Evolutionary conservation across 1,140 invertebrate species (phyloP), one percentile per base, ranked within the genome.

Genomic region (Macrotrachela quadricornifera): DNA sequence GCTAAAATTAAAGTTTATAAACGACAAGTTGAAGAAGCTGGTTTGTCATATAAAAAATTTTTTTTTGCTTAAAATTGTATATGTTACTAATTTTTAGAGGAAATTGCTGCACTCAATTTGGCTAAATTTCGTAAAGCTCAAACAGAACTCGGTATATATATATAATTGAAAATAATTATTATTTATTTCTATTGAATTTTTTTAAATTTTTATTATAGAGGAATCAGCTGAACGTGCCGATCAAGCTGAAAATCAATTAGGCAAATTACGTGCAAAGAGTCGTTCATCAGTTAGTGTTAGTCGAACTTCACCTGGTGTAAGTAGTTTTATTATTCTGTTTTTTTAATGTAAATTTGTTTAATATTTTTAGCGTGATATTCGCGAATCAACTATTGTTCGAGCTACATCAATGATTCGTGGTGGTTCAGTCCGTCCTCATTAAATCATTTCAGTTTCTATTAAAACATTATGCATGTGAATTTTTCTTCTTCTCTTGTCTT

Each of bases 1-100:
- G 82, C 87, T 73, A 97, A 96, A 79, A 92, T 96, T 77, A 94
- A 94, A 78, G 87, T 84, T 58, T 95, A 94, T 80, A 95, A 94
- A 81, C 83, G 87, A 74, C 90, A 95, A 77, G 91, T 95, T 64
- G 91, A 95, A 68, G 90, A 96, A 71, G 88, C 90, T 59, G 77
- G 68, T 57, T 50, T 42, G 41, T n/a, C n/a, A n/a, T 14, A 42
- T 36, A 41, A 15, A 6, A n/a, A 49, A 49, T 17, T 16, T 38
- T 30, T 18, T 30, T 18, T 3, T 14, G 37, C 1, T 41, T 10
- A 6, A 4, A n/a, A 4, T 44, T 37, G 46, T 44, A 44, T 17
- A 14, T n/a, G 14, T 49, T 51, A 54, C 17, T 21, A 13, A 30
- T 62, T n/a, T n/a, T 67, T 77, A 75, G 88, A 95, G 76, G 90